A percentile compares a stretch with the other conserved stretches of the same genome.
Evolutionary conservation across 92 coral and sea anemone genomes (phyloP).

Genomic region (Palythoa grandiflora): DNA sequence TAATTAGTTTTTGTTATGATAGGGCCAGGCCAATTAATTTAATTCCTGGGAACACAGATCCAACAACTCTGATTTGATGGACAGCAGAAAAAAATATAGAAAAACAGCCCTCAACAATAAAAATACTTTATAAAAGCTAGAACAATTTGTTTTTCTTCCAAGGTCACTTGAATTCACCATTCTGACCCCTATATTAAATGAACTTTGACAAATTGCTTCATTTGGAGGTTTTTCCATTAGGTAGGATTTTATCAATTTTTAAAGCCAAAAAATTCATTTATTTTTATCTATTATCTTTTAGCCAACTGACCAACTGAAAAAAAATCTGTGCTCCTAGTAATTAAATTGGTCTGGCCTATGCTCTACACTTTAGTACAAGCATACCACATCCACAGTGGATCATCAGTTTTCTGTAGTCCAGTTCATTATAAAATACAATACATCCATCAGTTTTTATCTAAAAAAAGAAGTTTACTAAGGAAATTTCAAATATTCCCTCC

Average conservation of each 20-base stretch:
- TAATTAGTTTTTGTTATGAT: background rate
- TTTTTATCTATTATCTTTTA: too few species aligned
- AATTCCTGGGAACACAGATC: conserved; percentile 9
- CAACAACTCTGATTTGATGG: background rate
- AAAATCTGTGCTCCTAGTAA: background rate
- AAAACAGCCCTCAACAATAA: background rate
- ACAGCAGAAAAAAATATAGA: background rate
- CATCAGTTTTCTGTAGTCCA: background rate
- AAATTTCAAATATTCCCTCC: background rate
- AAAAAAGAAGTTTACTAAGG: background rate
- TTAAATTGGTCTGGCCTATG: background rate
- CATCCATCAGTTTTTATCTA: background rate
- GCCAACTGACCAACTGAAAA: background rate
- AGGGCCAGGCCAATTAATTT: background rate
- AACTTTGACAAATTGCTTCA: background rate
- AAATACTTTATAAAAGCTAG: background rate
- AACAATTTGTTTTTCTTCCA: background rate
- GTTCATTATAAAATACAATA: background rate
- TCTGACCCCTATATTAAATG: background rate
- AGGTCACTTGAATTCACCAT: background rate
- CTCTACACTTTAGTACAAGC: background rate
- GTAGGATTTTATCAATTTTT: background rate
- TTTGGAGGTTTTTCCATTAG: background rate
- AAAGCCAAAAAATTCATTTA: background rate
- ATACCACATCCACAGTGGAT: background rate